Evolutionary conservation across 2,113 vertebrate species (phyloP).

Genomic region (Arvicanthis niloticus): DNA sequence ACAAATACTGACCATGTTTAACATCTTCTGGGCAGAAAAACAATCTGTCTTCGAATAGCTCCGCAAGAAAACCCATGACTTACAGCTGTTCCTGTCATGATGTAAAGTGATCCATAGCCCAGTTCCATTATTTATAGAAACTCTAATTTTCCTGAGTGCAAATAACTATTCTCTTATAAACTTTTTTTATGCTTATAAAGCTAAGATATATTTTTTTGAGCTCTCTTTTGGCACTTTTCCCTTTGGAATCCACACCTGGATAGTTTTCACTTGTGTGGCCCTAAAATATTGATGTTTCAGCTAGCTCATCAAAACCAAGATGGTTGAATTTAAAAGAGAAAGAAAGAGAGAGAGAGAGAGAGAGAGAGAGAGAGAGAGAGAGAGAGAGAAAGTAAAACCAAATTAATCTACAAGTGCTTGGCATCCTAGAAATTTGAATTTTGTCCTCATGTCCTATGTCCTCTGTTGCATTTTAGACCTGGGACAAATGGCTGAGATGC

Average conservation of each 20-base stretch:
- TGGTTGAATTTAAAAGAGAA: background rate
- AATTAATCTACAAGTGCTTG: background rate
- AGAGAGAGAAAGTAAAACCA: background rate
- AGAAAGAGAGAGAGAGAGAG: background rate
- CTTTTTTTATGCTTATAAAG: background rate
- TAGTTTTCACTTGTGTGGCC: background rate
- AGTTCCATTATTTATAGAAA: background rate
- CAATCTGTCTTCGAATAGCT: background rate
- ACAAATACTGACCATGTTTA: background rate
- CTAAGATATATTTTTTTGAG: background rate
- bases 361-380: background rate
- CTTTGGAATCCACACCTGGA: background rate
- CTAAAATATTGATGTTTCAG: background rate
- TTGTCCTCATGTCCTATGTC: background rate
- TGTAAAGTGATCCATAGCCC: background rate
- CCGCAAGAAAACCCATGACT: background rate
- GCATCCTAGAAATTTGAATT: background rate
- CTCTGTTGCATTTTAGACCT: no score
- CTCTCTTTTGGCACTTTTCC: constrained; percentile 5
- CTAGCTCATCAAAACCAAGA: background rate
- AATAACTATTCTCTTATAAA: constrained; percentile 15
- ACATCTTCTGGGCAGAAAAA: background rate
- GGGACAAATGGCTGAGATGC: no score
- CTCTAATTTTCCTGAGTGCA: background rate
- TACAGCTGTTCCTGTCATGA: background rate